Evolutionary conservation across 2,113 vertebrate genomes (phyloP), one percentile per base, ranked within the genome.

Genomic region (Menidia beryllina): DNA sequence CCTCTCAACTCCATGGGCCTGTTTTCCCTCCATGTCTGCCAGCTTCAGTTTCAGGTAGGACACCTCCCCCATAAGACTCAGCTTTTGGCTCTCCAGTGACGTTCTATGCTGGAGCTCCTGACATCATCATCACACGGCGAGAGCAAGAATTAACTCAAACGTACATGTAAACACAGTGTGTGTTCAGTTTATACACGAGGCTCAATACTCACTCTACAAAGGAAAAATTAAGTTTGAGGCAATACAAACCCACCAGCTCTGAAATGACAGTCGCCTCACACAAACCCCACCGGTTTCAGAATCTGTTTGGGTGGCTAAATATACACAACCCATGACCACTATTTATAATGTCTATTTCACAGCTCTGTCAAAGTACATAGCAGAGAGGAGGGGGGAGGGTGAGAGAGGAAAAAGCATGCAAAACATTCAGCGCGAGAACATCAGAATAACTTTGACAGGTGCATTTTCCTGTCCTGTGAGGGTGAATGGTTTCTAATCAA

Each of bases 1-100:
- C 63, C 96, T 96, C 72, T 98, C 96, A 45, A 94, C 92, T 11
- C 93, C 93, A 52, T 96, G 94, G 67, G 76, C 89, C 73, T 95
- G 95, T 65, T 96, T 97, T 82, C 95, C 96, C 79, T 99, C 98
- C 95, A 99, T 96, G 64, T 95, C 93, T 85, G 94, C 94, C 77
- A 98, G 91, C 68, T 98, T 97, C 59, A 98, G 91, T 89, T 97
- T 99, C 88, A 99, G 90, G 81, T 95, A 94, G 72, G 97, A 99
- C 73, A 99, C 95, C 89, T 99, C 97, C 74, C 95, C 95, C 94
- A 95, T 95, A 69, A 98, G 93, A 93, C 95, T 95, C 14, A 96
- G 90, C 88, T 99, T 99, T 91, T 99, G 96, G 36, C 92, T 96
- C 90, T 98, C 96, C 1, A 99, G 94, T 3, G 95, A 95, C 25